Conservation (phyloP, 1,140 invertebrate species). For the Tyrophagus putrescentiae region DNA sequence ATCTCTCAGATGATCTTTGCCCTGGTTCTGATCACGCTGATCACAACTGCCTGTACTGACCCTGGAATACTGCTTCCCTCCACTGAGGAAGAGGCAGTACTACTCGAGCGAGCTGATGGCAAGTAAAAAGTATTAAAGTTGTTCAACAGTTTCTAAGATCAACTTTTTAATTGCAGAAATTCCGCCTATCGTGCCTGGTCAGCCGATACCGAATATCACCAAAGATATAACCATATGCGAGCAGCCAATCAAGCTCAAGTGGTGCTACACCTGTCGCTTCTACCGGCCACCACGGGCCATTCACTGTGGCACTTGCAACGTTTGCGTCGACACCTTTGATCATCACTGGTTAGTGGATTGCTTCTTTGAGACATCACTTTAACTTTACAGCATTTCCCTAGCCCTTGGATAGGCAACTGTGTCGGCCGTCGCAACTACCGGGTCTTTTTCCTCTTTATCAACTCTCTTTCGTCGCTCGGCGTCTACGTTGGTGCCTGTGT, state of each 20-base stretch:
- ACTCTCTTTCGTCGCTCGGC: background rate
- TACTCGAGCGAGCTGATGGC: background rate
- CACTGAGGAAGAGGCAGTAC: slow-evolving; percentile 57
- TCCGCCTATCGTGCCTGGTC: slow-evolving; percentile 68
- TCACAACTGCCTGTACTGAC: slow-evolving; percentile 69
- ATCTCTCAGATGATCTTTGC: slow-evolving; percentile 76
- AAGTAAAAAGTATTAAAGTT: background rate
- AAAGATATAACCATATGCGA: slow-evolving; percentile 71
- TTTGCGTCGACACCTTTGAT: slow-evolving; percentile 80
- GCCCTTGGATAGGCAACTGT: slow-evolving; percentile 86
- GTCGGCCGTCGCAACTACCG: slow-evolving; percentile 55
- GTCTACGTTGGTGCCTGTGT: background rate
- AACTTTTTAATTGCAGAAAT: slow-evolving; percentile 30
- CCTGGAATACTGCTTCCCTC: slow-evolving; percentile 75
- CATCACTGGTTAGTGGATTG: too few species aligned
- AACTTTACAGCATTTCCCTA: too few species aligned
- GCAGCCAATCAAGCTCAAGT: slow-evolving; percentile 60
- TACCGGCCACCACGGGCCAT: slow-evolving; percentile 69
- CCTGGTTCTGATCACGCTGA: slow-evolving; percentile 79
- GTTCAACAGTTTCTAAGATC: background rate
- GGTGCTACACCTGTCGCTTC: slow-evolving; percentile 79
- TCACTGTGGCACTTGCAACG: slow-evolving; percentile 76
- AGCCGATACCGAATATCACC: slow-evolving; percentile 38
- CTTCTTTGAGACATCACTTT: too few species aligned
- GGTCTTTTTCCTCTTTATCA: background rate